Base-by-base conservation (phyloP, 2,888 invertebrate species). In the Troilus luridus region DNA sequence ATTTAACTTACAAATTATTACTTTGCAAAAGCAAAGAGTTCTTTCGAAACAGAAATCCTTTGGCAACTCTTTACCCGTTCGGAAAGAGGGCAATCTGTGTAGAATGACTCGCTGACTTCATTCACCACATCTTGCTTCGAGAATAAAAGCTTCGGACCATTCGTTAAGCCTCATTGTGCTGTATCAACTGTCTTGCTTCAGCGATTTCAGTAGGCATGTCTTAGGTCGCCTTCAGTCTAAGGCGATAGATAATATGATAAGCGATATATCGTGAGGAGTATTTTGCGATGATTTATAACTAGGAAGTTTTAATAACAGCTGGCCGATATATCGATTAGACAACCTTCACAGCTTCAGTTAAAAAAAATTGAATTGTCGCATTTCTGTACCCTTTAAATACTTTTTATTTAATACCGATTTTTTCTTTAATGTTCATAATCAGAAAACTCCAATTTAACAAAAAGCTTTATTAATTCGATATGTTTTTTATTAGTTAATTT, bases 1-100 rank as follows among this genome's bases (percentile, higher is more conserved):
- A 27, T 77, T 77, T 77, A 41, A 77, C 72, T 27, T 77, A 77
- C 72, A 77, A 77, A 77, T 77, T 77, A 77, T 77, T 77, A 77
- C 19, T 77, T 77, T 77, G 72, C 27, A 17, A 77, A 77, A 77
- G 17, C 17, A 77, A 77, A 77, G 72, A 41, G 24, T 8, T 41
- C 27, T 77, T 77, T 41, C 27, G 72, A 77, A 77, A 77, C 72
- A 21, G 72, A 77, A 77, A 77, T 77, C 27, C 72, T 77, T 77
- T 77, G 72, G 10, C 72, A 77, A 77, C 72, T 17, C 1, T 64
- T 67, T 67, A 24, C n/a, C 24, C 12, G 12, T 5, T 5, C 0
- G 67, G 24, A 24, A 64, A n/a, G 12, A 12, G 24, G 6, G 67
- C 67, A 67, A 24, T 67, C 24, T 7, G 27, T 1, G 17, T 9